Conservation (phyloP, 2,113 vertebrate species). For the Macrotis lagotis region DNA sequence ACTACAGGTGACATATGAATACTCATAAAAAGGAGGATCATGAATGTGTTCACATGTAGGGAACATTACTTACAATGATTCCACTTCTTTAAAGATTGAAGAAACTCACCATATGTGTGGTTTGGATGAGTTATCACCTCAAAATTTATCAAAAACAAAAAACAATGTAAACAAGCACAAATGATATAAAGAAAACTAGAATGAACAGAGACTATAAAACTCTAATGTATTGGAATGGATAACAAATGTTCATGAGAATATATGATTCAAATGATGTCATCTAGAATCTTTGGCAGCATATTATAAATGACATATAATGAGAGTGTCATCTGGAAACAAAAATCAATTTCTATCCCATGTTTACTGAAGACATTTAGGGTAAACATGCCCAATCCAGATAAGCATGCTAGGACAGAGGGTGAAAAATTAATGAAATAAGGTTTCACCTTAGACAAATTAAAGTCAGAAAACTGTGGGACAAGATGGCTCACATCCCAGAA, state of each 20-base stretch:
- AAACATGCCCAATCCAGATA: conserved; percentile 7
- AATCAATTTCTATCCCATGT: neutral
- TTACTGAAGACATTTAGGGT: neutral
- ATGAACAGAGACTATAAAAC: neutral
- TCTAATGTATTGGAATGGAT: neutral
- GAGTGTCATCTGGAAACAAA: neutral
- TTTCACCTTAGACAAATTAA: neutral
- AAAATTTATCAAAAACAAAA: neutral
- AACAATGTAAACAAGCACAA: neutral
- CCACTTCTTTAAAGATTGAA: neutral
- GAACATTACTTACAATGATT: neutral
- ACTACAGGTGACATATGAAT: no score
- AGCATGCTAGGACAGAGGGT: neutral
- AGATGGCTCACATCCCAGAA: neutral
- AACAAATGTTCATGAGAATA: neutral
- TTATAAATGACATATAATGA: neutral
- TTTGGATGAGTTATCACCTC: neutral
- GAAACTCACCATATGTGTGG: neutral
- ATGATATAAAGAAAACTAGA: neutral
- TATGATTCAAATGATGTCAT: neutral
- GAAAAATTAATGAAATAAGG: conserved; percentile 1
- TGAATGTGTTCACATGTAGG: neutral
- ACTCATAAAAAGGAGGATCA: neutral
- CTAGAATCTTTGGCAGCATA: neutral
- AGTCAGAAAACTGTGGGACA: neutral